Evolutionary conservation across 1,140 invertebrate species (phyloP).

Genomic region (Philopotamus ludificatus): DNA sequence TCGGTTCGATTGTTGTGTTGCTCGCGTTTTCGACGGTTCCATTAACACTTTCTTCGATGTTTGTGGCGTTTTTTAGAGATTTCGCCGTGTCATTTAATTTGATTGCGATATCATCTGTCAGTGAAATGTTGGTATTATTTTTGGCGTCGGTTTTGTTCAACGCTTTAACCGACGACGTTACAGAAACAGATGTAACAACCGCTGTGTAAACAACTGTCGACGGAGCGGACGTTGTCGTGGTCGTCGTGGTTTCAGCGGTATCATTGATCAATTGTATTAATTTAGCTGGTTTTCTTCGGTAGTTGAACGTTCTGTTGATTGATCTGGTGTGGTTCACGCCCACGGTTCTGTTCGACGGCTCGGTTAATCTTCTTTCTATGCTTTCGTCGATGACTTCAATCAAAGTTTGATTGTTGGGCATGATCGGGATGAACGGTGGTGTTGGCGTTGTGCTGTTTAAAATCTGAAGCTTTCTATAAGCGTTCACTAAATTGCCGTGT

Average conservation of each 20-base stretch:
- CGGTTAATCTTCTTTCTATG: neutral
- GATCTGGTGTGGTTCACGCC: neutral
- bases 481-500: slow-evolving; percentile 51
- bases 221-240: slow-evolving; percentile 47
- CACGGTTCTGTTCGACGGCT: slow-evolving; percentile 1
- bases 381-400: slow-evolving; percentile 15
- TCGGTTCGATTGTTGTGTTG: slow-evolving; percentile 47
- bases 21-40: slow-evolving; percentile 38
- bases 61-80: slow-evolving; percentile 10
- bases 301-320: slow-evolving; percentile 31
- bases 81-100: neutral
- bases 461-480: slow-evolving; percentile 48
- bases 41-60: slow-evolving; percentile 10
- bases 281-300: slow-evolving; percentile 33
- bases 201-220: slow-evolving; percentile 55
- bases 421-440: neutral
- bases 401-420: neutral
- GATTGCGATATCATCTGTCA: slow-evolving; percentile 41
- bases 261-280: slow-evolving; percentile 21
- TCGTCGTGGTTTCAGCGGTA: slow-evolving; percentile 31
- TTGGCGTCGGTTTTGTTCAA: slow-evolving; percentile 49
- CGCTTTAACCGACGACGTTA: slow-evolving; percentile 54
- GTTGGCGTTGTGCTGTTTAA: slow-evolving; percentile 45
- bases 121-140: slow-evolving; percentile 37
- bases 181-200: slow-evolving; percentile 56